phyloP scores from a whole-genome alignment of 2,113 vertebrate genomes.

The Nothocercus julius region DNA sequence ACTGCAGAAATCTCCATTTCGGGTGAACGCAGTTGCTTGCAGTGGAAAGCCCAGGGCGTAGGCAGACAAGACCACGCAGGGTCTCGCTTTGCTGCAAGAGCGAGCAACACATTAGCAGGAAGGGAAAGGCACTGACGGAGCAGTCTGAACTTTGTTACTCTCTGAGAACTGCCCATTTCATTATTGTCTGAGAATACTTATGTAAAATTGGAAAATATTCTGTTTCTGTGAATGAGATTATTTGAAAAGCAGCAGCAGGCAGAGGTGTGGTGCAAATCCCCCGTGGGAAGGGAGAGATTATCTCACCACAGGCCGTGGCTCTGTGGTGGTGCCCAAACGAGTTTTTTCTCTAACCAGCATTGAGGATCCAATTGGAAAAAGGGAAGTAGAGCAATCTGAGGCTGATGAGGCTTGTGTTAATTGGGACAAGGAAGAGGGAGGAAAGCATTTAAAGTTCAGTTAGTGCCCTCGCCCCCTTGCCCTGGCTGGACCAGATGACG shows the following conservation, averaged over 20 bases:
- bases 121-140: not conserved
- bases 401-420: not conserved
- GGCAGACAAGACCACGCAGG: not conserved
- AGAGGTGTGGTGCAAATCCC: not conserved
- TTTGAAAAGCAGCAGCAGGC: not conserved
- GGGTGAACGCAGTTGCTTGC: not conserved
- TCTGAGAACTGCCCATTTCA: too few relatives aligned
- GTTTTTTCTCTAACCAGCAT: accelerated
- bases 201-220: not conserved
- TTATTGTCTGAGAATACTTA: not conserved
- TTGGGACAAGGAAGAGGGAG: not conserved
- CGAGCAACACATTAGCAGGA: not conserved
- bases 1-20: too few relatives aligned
- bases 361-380: not conserved
- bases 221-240: not conserved
- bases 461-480: not conserved
- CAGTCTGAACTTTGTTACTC: not conserved
- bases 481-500: too few relatives aligned
- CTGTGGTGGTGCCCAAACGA: too few relatives aligned
- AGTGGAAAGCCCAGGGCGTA: not conserved
- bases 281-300: not conserved
- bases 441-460: not conserved
- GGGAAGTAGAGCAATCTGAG: not conserved
- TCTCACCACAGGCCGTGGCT: not conserved
- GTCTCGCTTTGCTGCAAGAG: not conserved